Evolutionary conservation across 2,888 invertebrate genomes (phyloP), one percentile per base, ranked within the genome.

Genomic region (Operophtera brumata): DNA sequence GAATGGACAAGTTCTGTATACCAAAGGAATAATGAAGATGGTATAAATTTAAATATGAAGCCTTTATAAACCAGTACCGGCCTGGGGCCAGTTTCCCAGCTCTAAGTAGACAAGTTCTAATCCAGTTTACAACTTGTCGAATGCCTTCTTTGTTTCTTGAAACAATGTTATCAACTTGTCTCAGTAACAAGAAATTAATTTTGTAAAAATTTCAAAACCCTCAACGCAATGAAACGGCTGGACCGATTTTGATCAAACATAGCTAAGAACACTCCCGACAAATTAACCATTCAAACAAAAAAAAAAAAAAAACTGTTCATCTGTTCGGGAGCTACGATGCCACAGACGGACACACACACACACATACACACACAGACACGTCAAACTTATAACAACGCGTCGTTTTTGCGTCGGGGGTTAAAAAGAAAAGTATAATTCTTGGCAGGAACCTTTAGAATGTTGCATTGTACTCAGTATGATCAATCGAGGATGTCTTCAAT

Each of bases 51-150:
- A 20, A 56, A 52, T 52, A 59, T 57, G 52, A 57, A 58, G 50
- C 40, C 41, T 45, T 55, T 58, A 55, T 56, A 51, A 57, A 3
- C 52, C 40, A 51, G 58, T 58, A 58, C 58, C 56, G 52, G 56
- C 53, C 39, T 46, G 12, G 37, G 32, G 30, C 54, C 45, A 28
- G 44, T 13, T 46, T 50, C 47, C 30, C 37, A 26, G 47, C 54
- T 28, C 40, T 46, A 41, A 20, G 20, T 20, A 20, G 20, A 20
- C 20, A 20, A 20, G 20, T 20, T 20, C 2, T 61, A 43, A 61
- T 61, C 61, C 57, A 54, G 59, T 64, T 61, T 59, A 49, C 47
- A 57, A 53, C 57, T 51, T 57, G 54, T 49, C 53, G 36, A 40
- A 53, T 54, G 44, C 50, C 48, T 54, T 52, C 37, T 57, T 60